phyloP scores from a whole-genome alignment of 2,113 vertebrate species.

The Sinocyclocheilus anophthalmus region DNA sequence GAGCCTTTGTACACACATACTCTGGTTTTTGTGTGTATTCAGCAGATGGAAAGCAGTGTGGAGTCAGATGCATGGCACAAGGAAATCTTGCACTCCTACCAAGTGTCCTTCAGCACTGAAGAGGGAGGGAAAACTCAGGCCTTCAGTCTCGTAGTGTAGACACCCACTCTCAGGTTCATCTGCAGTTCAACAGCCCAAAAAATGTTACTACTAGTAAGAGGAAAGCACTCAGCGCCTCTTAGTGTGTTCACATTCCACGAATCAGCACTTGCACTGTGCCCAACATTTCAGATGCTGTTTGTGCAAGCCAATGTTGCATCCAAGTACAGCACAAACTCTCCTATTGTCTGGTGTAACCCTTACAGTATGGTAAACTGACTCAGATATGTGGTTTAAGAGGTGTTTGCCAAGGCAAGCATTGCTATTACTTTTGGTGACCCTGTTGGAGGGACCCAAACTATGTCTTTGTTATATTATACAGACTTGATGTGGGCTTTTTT shows the following conservation, averaged over 20 bases:
- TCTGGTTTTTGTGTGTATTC: not conserved
- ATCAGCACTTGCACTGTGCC: not conserved
- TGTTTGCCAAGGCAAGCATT: not conserved
- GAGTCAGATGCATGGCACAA: slow-evolving; percentile 23
- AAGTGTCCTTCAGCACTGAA: slow-evolving; percentile 26
- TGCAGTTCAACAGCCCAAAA: slow-evolving; percentile 26
- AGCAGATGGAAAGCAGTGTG: not conserved
- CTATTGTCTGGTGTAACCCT: not conserved
- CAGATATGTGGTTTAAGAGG: not conserved
- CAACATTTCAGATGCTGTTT: not conserved
- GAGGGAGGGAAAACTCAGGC: slow-evolving; percentile 18
- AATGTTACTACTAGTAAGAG: not conserved
- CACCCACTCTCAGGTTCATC: slow-evolving; percentile 12
- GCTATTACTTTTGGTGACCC: not conserved
- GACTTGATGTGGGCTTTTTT: not conserved
- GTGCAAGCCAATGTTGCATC: not conserved
- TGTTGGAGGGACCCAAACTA: not conserved
- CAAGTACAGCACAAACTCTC: not conserved
- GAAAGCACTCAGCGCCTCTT: not conserved
- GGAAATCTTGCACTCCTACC: slow-evolving; percentile 41
- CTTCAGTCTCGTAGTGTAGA: slow-evolving; percentile 13
- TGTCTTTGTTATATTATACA: not conserved
- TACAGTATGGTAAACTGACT: not conserved
- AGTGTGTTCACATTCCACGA: not conserved
- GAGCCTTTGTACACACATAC: not conserved